These are phyloP conservation scores for Empidonax alnorum DNA, from an alignment of 2,113 vertebrate genomes.

Conservation along the genomic window DNA sequence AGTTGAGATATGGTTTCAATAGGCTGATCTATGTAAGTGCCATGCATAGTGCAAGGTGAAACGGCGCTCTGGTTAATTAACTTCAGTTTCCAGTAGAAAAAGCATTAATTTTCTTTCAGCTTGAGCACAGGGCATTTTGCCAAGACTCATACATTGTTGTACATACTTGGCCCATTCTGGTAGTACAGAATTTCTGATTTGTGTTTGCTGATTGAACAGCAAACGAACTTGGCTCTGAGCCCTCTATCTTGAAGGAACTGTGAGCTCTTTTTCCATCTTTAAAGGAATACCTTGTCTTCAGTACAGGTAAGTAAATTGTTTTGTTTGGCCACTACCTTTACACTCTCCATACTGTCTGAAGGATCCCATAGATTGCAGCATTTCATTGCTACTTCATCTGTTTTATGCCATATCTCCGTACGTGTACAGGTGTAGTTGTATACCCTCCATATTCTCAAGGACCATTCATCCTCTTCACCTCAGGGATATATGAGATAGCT, in stretches of 20 bases:
- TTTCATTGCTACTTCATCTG: not conserved
- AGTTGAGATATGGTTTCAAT: not conserved
- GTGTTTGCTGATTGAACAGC: not conserved
- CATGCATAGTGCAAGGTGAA: not conserved
- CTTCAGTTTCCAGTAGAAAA: not conserved
- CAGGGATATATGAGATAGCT: not conserved
- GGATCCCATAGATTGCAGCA: accelerated
- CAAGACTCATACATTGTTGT: not conserved
- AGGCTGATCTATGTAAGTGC: not conserved
- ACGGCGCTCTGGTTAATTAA: not conserved
- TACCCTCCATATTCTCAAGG: not conserved
- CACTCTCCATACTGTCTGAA: not conserved
- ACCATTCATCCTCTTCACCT: not conserved
- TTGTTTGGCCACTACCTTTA: not conserved
- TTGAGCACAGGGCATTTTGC: not conserved
- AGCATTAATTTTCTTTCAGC: not conserved
- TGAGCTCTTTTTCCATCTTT: not conserved
- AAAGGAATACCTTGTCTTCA: not conserved
- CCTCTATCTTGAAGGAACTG: not conserved
- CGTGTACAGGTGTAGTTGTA: not conserved
- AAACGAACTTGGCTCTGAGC: not conserved
- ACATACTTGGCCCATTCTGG: not conserved
- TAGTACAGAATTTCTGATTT: not conserved
- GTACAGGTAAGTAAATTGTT: not conserved
- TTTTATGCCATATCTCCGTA: not conserved